phyloP scores from a whole-genome alignment of 2,888 invertebrate genomes.

The Aphrophora alni region DNA sequence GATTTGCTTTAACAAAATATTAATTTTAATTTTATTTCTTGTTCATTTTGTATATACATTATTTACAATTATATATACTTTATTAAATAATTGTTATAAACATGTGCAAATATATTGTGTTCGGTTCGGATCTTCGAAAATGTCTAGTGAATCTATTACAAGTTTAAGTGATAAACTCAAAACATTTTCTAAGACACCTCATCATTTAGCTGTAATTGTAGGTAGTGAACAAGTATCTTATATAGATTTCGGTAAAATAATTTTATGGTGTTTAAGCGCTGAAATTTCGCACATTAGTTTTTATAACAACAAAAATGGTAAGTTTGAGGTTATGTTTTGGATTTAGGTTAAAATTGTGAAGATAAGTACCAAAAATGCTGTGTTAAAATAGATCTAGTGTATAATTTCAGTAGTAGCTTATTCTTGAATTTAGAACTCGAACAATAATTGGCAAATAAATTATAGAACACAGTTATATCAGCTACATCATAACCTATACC shows the following conservation, averaged over 20 bases:
- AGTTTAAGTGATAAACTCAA: background rate
- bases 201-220: slow-evolving; percentile 2
- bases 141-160: background rate
- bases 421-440: no score
- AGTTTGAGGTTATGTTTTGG: background rate
- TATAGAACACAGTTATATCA: no score
- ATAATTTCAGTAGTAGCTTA: no score
- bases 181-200: background rate
- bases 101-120: background rate
- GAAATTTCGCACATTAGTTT: slow-evolving; percentile 6
- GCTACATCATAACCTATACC: no score
- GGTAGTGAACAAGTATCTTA: background rate
- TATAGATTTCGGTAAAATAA: background rate
- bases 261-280: background rate
- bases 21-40: background rate
- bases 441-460: no score
- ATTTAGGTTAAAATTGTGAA: background rate
- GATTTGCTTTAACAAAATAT: background rate
- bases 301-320: background rate
- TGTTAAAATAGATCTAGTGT: no score
- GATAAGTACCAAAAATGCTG: no score
- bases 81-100: background rate
- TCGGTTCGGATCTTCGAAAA: background rate
- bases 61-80: background rate
- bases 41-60: background rate